A percentile compares a stretch with the other conserved stretches of the same genome.
These are phyloP conservation scores for Mycteria americana DNA, from an alignment of 2,797 vertebrate species.

Conservation along the genomic window DNA sequence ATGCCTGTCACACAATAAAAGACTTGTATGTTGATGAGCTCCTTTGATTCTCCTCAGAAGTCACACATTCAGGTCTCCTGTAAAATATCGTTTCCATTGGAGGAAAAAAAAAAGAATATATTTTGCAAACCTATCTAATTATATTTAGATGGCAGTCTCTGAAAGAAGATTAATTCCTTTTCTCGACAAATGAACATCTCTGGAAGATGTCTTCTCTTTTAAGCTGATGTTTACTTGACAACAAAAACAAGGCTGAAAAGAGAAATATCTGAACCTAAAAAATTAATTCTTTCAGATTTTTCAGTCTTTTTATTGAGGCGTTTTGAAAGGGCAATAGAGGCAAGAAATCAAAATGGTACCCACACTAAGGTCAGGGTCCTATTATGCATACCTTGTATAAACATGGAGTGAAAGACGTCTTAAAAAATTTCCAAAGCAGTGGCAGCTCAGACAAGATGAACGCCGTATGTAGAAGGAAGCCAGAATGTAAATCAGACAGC, in stretches of 20 bases:
- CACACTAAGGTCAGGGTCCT: not conserved
- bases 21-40: not conserved
- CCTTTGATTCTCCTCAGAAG: not conserved
- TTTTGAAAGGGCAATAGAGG: not conserved
- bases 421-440: not conserved
- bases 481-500: not conserved
- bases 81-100: not conserved
- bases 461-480: accelerated
- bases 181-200: conserved; percentile 9
- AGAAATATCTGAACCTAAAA: not conserved
- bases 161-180: conserved; percentile 38
- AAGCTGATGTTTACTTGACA: conserved; percentile 31
- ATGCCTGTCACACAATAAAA: conserved; percentile 1
- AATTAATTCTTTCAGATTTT: not conserved
- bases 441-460: not conserved
- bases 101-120: not conserved
- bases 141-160: not conserved
- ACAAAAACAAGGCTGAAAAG: not conserved
- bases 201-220: conserved; percentile 13
- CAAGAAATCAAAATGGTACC: not conserved
- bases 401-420: not conserved
- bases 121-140: conserved; percentile 50
- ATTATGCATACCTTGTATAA: not conserved
- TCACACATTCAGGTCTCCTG: not conserved
- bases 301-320: accelerated